Conservation (phyloP, 2,888 invertebrate species). For the Diogma glabrata region DNA sequence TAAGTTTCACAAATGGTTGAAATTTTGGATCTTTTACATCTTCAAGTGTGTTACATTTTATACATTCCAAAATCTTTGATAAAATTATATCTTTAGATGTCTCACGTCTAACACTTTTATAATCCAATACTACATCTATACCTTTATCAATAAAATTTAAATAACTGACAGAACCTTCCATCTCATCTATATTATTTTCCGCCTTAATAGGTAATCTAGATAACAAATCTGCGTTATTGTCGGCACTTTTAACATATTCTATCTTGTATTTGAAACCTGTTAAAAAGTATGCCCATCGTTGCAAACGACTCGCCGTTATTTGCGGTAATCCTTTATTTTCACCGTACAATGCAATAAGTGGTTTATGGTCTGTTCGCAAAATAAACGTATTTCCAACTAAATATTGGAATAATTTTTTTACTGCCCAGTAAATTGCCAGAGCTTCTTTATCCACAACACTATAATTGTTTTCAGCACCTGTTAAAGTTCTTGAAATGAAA, state of each 20-base stretch:
- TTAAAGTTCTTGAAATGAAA: not conserved
- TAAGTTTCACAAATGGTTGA: no score
- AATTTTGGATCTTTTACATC: no score
- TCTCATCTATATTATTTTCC: not conserved
- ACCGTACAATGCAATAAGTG: slow-evolving; percentile 27
- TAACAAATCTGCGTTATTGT: slow-evolving; percentile 2
- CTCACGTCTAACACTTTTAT: not conserved
- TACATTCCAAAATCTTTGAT: no score
- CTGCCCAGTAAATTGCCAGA: not conserved
- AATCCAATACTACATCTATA: not conserved
- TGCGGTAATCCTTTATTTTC: slow-evolving; percentile 20
- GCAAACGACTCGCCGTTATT: no score
- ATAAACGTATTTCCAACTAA: not conserved
- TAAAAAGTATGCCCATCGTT: slow-evolving; percentile 27
- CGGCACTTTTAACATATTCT: slow-evolving; percentile 1
- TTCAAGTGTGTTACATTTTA: no score
- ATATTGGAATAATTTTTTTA: slow-evolving; percentile 1
- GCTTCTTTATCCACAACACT: not conserved
- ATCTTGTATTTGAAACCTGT: no score
- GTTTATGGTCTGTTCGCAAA: slow-evolving; percentile 27
- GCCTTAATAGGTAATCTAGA: not conserved
- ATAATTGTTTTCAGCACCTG: not conserved
- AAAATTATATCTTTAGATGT: not conserved
- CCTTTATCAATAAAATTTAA: not conserved
- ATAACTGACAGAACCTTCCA: not conserved